Percentiles rank a stretch among this genome's conserved stretches.
phyloP scores from a whole-genome alignment of 2,888 invertebrate species.

The Cylindroiulus punctatus region DNA sequence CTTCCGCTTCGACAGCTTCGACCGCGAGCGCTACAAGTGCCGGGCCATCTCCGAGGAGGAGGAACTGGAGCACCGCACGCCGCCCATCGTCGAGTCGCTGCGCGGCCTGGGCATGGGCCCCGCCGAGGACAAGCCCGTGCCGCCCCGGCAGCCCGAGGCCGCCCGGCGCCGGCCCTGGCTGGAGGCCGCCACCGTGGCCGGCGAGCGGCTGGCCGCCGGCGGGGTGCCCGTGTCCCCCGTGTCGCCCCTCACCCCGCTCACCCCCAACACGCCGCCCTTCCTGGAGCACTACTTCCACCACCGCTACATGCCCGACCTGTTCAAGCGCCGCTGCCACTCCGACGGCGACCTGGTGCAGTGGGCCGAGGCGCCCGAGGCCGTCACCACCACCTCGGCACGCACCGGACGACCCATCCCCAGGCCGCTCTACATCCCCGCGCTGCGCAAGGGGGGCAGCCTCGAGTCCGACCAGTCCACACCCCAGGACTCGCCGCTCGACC shows the following conservation, averaged over 20 bases:
- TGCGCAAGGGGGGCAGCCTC: slow-evolving; percentile 67
- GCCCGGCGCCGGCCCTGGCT: slow-evolving; percentile 46
- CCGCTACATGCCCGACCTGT: slow-evolving; percentile 71
- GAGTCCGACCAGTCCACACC: slow-evolving; percentile 72
- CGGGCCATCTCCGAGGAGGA: slow-evolving; percentile 67
- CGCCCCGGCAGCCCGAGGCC: not conserved
- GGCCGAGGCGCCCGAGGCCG: slow-evolving; percentile 61
- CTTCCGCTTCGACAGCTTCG: slow-evolving; percentile 69
- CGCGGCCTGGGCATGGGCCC: slow-evolving; percentile 63
- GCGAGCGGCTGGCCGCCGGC: slow-evolving; percentile 50
- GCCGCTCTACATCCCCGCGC: slow-evolving; percentile 63
- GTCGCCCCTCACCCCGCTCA: slow-evolving; percentile 61
- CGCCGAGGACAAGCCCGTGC: not conserved
- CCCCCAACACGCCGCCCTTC: slow-evolving; percentile 60
- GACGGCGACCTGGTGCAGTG: slow-evolving; percentile 74
- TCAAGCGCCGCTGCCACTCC: slow-evolving; percentile 73
- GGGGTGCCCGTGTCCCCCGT: slow-evolving; percentile 60
- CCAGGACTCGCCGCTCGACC: slow-evolving; percentile 85
- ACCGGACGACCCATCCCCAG: slow-evolving; percentile 63
- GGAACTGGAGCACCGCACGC: slow-evolving; percentile 66
- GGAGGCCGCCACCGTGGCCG: slow-evolving; percentile 53
- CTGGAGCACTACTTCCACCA: slow-evolving; percentile 59
- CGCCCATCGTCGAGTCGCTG: slow-evolving; percentile 71
- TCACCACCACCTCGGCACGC: slow-evolving; percentile 59
- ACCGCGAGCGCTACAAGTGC: slow-evolving; percentile 64